These are phyloP conservation scores for Maccullochella peelii DNA, from an alignment of 2,113 vertebrate genomes.

Conservation along the genomic window DNA sequence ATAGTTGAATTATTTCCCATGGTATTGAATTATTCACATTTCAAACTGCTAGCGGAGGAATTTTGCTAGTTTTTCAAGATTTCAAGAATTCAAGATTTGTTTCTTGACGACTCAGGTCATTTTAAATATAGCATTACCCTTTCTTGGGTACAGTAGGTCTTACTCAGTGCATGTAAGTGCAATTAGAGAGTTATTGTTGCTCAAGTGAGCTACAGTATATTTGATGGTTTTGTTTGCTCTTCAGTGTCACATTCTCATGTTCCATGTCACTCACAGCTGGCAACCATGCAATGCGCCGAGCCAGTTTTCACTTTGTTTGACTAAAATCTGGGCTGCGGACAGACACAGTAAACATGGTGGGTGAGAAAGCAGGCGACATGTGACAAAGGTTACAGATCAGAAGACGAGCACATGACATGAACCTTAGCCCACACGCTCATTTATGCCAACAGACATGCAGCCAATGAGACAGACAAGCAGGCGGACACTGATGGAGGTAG, in stretches of 20 bases:
- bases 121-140: background rate
- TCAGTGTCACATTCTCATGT: background rate
- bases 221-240: background rate
- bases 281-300: background rate
- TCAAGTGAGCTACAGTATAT: background rate
- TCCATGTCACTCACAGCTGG: background rate
- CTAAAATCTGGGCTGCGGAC: background rate
- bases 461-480: constrained; percentile 36
- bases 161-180: background rate
- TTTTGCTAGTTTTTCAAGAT: background rate
- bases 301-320: constrained; percentile 6
- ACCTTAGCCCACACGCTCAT: constrained; percentile 41
- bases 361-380: constrained; percentile 1
- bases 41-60: background rate
- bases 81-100: background rate
- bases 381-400: constrained; percentile 45
- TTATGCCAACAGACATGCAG: constrained; percentile 34
- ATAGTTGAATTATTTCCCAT: no score
- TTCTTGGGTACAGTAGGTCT: background rate
- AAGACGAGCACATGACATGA: constrained; percentile 37
- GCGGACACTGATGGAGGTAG: constrained; percentile 50
- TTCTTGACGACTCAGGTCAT: background rate
- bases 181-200: background rate
- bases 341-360: constrained; percentile 23
- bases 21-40: background rate